A percentile compares a stretch with the other conserved stretches of the same genome.
Conservation (phyloP, 2,113 vertebrate species). For the Noctilio leporinus region DNA sequence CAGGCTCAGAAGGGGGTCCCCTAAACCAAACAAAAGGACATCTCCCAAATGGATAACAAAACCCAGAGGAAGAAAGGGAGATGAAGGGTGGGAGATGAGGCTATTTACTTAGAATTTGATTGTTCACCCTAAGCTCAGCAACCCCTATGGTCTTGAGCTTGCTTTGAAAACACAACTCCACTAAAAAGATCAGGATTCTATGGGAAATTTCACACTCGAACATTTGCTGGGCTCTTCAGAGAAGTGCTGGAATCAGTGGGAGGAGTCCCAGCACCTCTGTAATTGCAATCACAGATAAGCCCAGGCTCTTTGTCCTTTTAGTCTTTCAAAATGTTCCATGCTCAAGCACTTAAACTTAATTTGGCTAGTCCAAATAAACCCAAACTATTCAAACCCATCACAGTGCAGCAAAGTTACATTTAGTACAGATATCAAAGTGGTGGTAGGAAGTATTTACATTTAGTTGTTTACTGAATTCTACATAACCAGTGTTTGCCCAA, state of each 20-base stretch:
- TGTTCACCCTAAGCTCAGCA: conserved; percentile 24
- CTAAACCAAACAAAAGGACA: conserved; percentile 32
- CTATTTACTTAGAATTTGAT: conserved; percentile 45
- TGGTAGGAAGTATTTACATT: not conserved
- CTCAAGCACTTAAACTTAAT: conserved; percentile 2
- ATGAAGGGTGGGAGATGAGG: not conserved
- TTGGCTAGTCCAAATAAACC: not conserved
- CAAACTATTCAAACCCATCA: not conserved
- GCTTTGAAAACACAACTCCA: conserved; percentile 52
- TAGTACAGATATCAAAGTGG: not conserved
- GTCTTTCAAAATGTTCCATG: not conserved
- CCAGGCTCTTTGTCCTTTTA: not conserved
- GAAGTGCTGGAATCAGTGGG: conserved; percentile 45
- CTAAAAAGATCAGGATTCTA: not conserved
- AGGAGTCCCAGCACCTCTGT: not conserved
- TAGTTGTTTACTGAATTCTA: conserved; percentile 11
- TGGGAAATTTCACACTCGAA: conserved; percentile 67
- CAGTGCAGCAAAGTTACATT: not conserved
- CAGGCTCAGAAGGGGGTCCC: conserved; percentile 37
- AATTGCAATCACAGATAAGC: not conserved
- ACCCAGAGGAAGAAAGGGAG: not conserved
- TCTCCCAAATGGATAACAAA: conserved; percentile 18
- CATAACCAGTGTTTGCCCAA: not conserved
- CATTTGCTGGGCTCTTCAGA: conserved; percentile 60
- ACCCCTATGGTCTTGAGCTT: conserved; percentile 51